Base-by-base conservation (phyloP, 1,140 invertebrate genomes). In the Panulirus ornatus region DNA sequence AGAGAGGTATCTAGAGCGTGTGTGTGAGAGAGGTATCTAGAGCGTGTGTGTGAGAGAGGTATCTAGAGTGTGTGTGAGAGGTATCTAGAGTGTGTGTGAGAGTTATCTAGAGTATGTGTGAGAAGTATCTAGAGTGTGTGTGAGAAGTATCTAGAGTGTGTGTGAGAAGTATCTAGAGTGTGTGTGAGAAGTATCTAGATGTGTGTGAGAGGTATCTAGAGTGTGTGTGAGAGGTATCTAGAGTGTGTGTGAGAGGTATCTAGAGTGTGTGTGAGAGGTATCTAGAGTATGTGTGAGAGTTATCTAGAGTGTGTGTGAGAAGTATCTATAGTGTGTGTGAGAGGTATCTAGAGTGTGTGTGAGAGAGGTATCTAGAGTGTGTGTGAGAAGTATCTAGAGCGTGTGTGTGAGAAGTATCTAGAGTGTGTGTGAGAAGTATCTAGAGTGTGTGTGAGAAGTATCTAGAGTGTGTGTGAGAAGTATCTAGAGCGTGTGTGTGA, bases 161-260 rank as follows among this genome's bases (percentile, higher is more conserved):
- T 79, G 40, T 47, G n/a, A 9, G 30, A 16, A 14, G 34, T 30
- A 22, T 34, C 30, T 34, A 34, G n/a, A 34, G 9, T 71, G 8
- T 30, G 27, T 2, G 27, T 1, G 27, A 9, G 14, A n/a, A 38
- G 36, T 78, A 22, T 40, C 2, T 9, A 42, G 36, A 42, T n/a
- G 36, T 40, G 19, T 54, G 11, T 84, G 47, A 1, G 27, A 8
- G 42, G 5, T n/a, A 38, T n/a, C 16, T 2, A 40, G 42, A 40
- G 47, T 84, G 42, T 84, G 47, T 40, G 47, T 58, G 16, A 40
- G 47, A 11, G n/a, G n/a, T n/a, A 71, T n/a, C 63, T n/a, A 9
- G 47, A 9, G 47, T 84, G 30, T 84, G 42, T 58, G 47, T 36
- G 47, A 8, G 42, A 1, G 0, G 16, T 8, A 71, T 8, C 2